These are phyloP conservation scores for Candoia aspera DNA, from an alignment of 2,113 vertebrate genomes.

Conservation along the genomic window DNA sequence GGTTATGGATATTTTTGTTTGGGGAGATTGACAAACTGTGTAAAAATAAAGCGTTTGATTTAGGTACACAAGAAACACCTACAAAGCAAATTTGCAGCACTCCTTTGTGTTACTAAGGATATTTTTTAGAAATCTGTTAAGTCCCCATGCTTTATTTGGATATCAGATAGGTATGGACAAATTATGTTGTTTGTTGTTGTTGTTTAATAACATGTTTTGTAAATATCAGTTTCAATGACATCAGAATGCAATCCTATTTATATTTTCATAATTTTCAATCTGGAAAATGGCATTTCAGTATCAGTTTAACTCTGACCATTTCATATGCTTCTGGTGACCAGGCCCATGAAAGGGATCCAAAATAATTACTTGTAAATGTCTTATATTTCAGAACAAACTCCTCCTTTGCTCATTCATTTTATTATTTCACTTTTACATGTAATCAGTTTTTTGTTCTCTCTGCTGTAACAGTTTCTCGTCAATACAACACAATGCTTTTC, in stretches of 20 bases:
- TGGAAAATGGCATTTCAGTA: not conserved
- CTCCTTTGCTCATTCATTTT: constrained; percentile 8
- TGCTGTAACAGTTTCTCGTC: constrained; percentile 15
- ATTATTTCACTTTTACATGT: not conserved
- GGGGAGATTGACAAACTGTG: not conserved
- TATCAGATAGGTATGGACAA: not conserved
- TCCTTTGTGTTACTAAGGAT: not conserved
- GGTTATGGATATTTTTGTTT: not conserved
- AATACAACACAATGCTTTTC: not conserved
- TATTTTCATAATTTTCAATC: not conserved
- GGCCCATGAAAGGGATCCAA: not conserved
- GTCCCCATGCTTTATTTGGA: not conserved
- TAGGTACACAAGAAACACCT: not conserved
- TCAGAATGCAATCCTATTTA: not conserved
- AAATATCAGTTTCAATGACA: not conserved
- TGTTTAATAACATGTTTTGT: not conserved
- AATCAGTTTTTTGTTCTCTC: constrained; percentile 11
- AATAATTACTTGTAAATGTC: not conserved
- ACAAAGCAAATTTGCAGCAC: not conserved
- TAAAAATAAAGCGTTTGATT: not conserved
- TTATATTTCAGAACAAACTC: constrained; percentile 21
- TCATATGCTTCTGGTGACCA: not conserved
- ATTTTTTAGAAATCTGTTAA: not conserved
- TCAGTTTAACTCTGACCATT: constrained; percentile 10
- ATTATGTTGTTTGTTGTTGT: not conserved